phyloP scores from a whole-genome alignment of 1,140 invertebrate species.

The Eurytemora carolleeae region DNA sequence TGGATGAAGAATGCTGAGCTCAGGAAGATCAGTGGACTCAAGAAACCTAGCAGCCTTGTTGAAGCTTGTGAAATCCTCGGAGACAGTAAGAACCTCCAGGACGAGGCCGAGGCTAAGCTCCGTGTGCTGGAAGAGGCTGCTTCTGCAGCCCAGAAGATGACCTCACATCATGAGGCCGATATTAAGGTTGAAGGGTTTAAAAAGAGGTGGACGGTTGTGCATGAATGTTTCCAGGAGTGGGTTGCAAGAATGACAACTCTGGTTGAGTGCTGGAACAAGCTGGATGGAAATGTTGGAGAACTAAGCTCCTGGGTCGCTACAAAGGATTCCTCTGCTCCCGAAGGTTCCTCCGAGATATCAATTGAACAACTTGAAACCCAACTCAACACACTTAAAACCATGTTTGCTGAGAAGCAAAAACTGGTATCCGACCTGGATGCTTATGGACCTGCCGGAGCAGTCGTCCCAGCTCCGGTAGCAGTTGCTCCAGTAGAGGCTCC shows the following conservation, averaged over 20 bases:
- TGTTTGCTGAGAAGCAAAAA: slow-evolving; percentile 13
- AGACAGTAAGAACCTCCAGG: slow-evolving; percentile 15
- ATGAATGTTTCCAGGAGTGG: slow-evolving; percentile 8
- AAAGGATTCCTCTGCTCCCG: background rate
- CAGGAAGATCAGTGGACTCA: slow-evolving; percentile 16
- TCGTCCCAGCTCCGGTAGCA: background rate
- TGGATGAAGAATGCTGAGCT: slow-evolving; percentile 20
- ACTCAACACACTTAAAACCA: slow-evolving; percentile 8
- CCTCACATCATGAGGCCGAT: slow-evolving; percentile 10
- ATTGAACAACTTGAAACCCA: slow-evolving; percentile 13
- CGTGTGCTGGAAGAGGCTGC: slow-evolving; percentile 10
- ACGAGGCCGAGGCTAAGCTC: slow-evolving; percentile 5
- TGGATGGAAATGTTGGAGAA: slow-evolving; percentile 10
- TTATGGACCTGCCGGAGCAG: background rate
- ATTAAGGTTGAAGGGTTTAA: background rate
- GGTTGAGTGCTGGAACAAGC: slow-evolving; percentile 13
- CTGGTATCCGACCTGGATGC: slow-evolving; percentile 8
- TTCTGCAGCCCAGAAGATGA: slow-evolving; percentile 9
- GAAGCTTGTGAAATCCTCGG: slow-evolving; percentile 19
- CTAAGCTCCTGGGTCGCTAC: slow-evolving; percentile 11
- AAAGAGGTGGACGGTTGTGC: slow-evolving; percentile 3
- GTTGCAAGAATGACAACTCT: slow-evolving; percentile 9
- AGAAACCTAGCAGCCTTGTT: slow-evolving; percentile 18
- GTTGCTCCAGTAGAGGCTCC: background rate
- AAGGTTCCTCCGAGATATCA: slow-evolving; percentile 1